Evolutionary conservation across 2,888 invertebrate genomes (phyloP).

Genomic region (Colostygia pectinataria): DNA sequence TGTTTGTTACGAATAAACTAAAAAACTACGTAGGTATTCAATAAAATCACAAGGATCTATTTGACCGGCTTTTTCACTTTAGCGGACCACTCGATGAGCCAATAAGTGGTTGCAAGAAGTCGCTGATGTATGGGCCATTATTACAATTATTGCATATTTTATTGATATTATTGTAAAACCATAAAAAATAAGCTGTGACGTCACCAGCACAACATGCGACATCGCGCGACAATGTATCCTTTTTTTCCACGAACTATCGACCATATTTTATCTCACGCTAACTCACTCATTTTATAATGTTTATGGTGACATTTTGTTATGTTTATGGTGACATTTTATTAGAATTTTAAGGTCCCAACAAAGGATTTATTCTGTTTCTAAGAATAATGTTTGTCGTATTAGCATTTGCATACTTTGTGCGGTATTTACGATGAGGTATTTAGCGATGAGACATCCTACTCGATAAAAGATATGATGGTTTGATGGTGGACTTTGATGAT

Average conservation of each 20-base stretch:
- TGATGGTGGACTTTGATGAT: no score
- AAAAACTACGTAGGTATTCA: no score
- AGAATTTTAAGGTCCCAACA: constrained; percentile 56
- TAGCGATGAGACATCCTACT: constrained; percentile 24
- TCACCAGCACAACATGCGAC: constrained; percentile 11
- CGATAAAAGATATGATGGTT: not conserved
- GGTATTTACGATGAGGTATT: constrained; percentile 41
- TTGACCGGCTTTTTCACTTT: no score
- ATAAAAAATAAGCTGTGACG: no score
- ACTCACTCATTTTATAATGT: constrained; percentile 57
- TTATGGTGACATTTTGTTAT: constrained; percentile 61
- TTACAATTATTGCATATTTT: no score
- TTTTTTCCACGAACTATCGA: constrained; percentile 24
- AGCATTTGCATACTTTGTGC: constrained; percentile 57
- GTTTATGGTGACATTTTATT: constrained; percentile 78
- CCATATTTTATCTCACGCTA: constrained; percentile 26
- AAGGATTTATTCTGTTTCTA: constrained; percentile 65
- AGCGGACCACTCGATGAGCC: no score
- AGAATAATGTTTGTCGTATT: constrained; percentile 69
- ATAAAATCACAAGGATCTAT: no score
- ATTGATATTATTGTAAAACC: no score
- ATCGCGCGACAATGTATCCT: constrained; percentile 27
- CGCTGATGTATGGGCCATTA: no score
- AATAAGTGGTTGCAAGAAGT: no score
- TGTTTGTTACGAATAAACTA: no score